A percentile compares a stretch with the other conserved stretches of the same genome.
Evolutionary conservation across 2,797 vertebrate species (phyloP).

Genomic region (Eulemur albifrons): DNA sequence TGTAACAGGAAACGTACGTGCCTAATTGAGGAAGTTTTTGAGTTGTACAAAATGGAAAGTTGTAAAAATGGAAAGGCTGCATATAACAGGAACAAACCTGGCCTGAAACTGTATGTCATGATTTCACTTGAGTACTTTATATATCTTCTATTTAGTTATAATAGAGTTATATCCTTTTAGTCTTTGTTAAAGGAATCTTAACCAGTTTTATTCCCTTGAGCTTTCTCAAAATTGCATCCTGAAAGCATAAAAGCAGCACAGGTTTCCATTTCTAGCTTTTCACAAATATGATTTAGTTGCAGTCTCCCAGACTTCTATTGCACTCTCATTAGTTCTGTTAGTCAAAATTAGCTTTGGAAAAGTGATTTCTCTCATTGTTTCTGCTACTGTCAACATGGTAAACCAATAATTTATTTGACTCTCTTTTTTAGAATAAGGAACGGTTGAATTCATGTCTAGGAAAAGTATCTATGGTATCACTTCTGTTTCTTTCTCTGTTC

Average conservation of each 20-base stretch:
- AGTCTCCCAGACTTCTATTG: not conserved
- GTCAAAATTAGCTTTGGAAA: slow-evolving; percentile 46
- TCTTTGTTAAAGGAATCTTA: slow-evolving; percentile 20
- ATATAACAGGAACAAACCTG: not conserved
- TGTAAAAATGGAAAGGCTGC: not conserved
- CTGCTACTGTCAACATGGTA: not conserved
- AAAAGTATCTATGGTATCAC: not conserved
- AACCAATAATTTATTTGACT: slow-evolving; percentile 7
- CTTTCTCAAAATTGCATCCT: slow-evolving; percentile 2
- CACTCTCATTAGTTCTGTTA: slow-evolving; percentile 16
- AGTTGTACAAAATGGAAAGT: slow-evolving; percentile 10
- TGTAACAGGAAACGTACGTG: not conserved
- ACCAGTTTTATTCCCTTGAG: not conserved
- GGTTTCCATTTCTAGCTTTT: slow-evolving; percentile 44
- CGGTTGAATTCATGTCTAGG: not conserved
- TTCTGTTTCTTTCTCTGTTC: not conserved
- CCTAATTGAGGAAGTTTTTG: not conserved
- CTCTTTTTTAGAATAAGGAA: not conserved
- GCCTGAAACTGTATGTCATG: not conserved
- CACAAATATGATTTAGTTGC: slow-evolving; percentile 12
- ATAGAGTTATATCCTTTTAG: not conserved
- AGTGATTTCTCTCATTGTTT: slow-evolving; percentile 29
- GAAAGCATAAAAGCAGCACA: not conserved
- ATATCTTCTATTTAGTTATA: not conserved
- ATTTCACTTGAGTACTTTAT: not conserved